Percentiles rank a stretch among this genome's conserved stretches.
phyloP scores from a whole-genome alignment of 2,113 vertebrate genomes.

The Corythornis madagascariensis region DNA sequence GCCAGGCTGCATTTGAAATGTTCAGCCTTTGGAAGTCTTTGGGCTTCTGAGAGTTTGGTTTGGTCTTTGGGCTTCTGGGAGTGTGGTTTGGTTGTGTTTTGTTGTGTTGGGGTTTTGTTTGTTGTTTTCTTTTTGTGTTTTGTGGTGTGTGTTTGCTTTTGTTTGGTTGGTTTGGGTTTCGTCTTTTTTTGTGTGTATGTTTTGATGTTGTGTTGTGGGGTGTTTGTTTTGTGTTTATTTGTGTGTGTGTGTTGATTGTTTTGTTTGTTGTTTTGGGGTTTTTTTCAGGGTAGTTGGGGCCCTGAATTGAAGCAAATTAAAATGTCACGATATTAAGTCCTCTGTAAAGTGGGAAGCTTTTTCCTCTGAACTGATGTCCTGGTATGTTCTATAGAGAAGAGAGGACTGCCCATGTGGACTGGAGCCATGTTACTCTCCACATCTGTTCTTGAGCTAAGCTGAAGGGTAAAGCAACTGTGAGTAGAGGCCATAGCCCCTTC shows the following conservation, averaged over 20 bases:
- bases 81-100: not conserved
- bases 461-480: slow-evolving; percentile 5
- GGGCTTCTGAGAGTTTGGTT: not conserved
- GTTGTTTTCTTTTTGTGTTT: not conserved
- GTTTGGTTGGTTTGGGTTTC: too few relatives aligned
- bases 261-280: not conserved
- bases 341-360: not conserved
- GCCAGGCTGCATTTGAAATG: not conserved
- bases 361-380: not conserved
- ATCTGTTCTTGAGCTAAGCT: not conserved
- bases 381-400: not conserved
- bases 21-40: not conserved
- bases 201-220: not conserved
- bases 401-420: not conserved
- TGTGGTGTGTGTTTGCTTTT: not conserved
- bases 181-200: not conserved
- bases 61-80: not conserved
- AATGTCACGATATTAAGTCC: not conserved
- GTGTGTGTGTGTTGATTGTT: not conserved
- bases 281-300: not conserved
- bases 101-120: not conserved
- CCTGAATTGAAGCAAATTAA: not conserved
- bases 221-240: not conserved
- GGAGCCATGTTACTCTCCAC: not conserved
- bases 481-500: not conserved